A percentile compares a stretch with the other conserved stretches of the same genome.
Evolutionary conservation across 2,888 invertebrate genomes (phyloP).

Genomic region (Adelognathus sp.): DNA sequence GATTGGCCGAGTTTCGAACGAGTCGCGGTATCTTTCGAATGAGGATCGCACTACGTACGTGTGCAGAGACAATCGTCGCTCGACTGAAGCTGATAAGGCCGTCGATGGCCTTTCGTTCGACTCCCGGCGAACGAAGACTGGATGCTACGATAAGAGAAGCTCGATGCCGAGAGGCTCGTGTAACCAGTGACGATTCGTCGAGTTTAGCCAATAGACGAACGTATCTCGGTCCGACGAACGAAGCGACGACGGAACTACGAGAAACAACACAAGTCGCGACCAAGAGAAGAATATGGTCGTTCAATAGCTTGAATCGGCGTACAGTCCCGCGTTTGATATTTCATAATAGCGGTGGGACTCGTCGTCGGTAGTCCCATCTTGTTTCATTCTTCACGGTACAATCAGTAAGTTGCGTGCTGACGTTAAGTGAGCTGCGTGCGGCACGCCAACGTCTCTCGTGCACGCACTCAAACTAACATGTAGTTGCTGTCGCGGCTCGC

Average conservation of each 20-base stretch:
- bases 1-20: too few relatives aligned
- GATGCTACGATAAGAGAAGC: not conserved
- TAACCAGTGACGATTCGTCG: conserved; percentile 34
- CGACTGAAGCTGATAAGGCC: conserved; percentile 17
- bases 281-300: conserved; percentile 5
- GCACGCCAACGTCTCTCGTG: conserved; percentile 23
- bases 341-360: not conserved
- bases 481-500: conserved; percentile 57
- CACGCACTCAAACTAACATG: conserved; percentile 50
- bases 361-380: not conserved
- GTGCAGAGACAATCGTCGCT: not conserved
- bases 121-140: not conserved
- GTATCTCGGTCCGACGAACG: conserved; percentile 21
- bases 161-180: not conserved
- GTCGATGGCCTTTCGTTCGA: conserved; percentile 5
- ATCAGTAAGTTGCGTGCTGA: conserved; percentile 50
- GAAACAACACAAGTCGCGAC: not conserved
- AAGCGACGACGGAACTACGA: conserved; percentile 11
- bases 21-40: too few relatives aligned
- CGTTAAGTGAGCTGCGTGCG: conserved; percentile 52
- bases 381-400: not conserved
- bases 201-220: conserved; percentile 19
- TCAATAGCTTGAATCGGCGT: too few relatives aligned
- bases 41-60: too few relatives aligned
- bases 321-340: conserved; percentile 19